Evolutionary conservation across 2,113 vertebrate genomes (phyloP).

Genomic region (Astatoreochromis straeleni): DNA sequence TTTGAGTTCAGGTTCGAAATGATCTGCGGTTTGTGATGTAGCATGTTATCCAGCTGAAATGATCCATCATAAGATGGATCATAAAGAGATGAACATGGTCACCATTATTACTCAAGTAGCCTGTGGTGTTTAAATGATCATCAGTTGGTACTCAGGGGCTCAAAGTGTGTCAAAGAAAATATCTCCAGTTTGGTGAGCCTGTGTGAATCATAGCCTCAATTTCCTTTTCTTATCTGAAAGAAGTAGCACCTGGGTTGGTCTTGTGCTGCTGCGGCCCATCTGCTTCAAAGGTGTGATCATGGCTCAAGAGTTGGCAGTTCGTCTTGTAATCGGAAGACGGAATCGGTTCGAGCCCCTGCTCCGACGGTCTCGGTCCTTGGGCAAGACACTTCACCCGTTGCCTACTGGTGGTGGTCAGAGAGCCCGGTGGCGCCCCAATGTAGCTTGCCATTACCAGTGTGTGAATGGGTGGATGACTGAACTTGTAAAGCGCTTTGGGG

Average conservation of each 20-base stretch:
- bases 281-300: not conserved
- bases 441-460: not conserved
- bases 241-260: not conserved
- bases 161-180: not conserved
- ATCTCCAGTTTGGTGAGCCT: not conserved
- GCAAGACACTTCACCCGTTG: not conserved
- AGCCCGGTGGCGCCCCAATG: not conserved
- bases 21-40: not conserved
- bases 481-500: not conserved
- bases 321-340: not conserved
- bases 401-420: not conserved
- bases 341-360: not conserved
- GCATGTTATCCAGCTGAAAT: not conserved
- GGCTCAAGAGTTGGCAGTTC: not conserved
- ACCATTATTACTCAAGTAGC: not conserved
- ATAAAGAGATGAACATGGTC: not conserved
- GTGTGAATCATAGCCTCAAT: not conserved
- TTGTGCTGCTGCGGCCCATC: not conserved
- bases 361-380: not conserved
- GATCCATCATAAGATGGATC: not conserved
- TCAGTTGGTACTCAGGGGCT: not conserved
- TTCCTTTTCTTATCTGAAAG: not conserved
- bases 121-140: not conserved
- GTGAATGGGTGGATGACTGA: not conserved
- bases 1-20: not conserved